A percentile compares a stretch with the other conserved stretches of the same genome.
Conservation (phyloP, 2,113 vertebrate genomes). For the Corythaixoides concolor region DNA sequence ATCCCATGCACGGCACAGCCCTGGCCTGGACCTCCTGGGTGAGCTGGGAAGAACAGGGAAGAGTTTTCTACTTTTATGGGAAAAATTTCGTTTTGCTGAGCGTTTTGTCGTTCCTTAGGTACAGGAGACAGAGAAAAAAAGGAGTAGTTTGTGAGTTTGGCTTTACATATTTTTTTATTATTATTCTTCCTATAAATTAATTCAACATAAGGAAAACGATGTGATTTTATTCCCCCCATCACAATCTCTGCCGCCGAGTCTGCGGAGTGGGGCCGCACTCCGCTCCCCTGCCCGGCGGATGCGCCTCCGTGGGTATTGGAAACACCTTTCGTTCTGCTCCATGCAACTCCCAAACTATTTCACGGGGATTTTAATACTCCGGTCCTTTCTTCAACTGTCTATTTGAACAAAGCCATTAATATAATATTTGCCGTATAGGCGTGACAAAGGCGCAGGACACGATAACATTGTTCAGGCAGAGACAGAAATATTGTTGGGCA, state of each 20-base stretch:
- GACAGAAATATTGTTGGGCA: constrained; percentile 62
- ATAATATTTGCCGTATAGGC: constrained; percentile 75
- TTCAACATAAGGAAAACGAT: not conserved
- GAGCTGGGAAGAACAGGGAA: not conserved
- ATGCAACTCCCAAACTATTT: not conserved
- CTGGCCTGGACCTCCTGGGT: not conserved
- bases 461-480: constrained; percentile 75
- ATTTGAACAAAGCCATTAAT: constrained; percentile 66
- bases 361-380: not conserved
- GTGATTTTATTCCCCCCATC: not conserved
- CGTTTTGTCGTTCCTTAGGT: not conserved
- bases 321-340: not conserved
- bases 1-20: not conserved
- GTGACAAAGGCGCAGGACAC: constrained; percentile 64
- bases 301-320: not conserved
- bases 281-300: not conserved
- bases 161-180: not conserved
- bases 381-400: constrained; percentile 36
- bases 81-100: not conserved
- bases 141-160: not conserved
- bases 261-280: not conserved
- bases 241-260: not conserved
- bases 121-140: not conserved
- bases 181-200: not conserved
- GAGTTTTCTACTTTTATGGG: not conserved